Conservation (phyloP, 1,140 invertebrate genomes). For the Sipha flava region DNA sequence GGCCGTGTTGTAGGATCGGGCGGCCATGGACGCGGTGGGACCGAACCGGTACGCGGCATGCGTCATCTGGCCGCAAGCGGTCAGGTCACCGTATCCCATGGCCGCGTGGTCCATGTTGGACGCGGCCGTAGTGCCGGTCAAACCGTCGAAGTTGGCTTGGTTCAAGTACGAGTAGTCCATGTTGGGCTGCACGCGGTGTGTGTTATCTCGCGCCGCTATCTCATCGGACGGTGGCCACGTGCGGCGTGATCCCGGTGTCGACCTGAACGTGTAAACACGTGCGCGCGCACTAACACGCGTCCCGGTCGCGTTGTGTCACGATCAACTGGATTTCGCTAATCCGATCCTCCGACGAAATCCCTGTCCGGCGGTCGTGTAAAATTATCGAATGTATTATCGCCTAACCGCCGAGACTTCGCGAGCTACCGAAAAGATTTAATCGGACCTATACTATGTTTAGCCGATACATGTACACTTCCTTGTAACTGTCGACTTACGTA, state of each 20-base stretch:
- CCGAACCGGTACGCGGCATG: constrained; percentile 26
- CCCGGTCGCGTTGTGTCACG: too few species aligned
- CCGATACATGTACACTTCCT: too few species aligned
- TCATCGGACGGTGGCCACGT: neutral
- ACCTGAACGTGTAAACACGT: too few species aligned
- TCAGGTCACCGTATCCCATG: constrained; percentile 20
- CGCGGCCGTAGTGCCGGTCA: neutral
- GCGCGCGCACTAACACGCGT: too few species aligned
- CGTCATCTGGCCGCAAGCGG: constrained; percentile 13
- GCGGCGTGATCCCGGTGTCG: neutral
- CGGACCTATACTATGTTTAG: too few species aligned
- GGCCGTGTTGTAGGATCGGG: constrained; percentile 25
- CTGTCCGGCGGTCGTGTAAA: too few species aligned
- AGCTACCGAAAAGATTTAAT: too few species aligned
- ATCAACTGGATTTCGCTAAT: too few species aligned
- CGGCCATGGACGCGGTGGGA: constrained; percentile 25
- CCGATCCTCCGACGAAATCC: too few species aligned
- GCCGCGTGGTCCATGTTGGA: constrained; percentile 26
- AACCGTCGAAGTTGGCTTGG: constrained; percentile 25
- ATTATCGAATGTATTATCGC: too few species aligned
- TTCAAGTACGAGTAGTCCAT: constrained; percentile 30
- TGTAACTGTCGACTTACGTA: too few species aligned
- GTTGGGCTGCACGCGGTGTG: neutral
- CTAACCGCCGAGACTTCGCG: too few species aligned
- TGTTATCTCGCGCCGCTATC: neutral